Conservation (phyloP, 2,113 vertebrate species). For the Ptilonorhynchus violaceus region DNA sequence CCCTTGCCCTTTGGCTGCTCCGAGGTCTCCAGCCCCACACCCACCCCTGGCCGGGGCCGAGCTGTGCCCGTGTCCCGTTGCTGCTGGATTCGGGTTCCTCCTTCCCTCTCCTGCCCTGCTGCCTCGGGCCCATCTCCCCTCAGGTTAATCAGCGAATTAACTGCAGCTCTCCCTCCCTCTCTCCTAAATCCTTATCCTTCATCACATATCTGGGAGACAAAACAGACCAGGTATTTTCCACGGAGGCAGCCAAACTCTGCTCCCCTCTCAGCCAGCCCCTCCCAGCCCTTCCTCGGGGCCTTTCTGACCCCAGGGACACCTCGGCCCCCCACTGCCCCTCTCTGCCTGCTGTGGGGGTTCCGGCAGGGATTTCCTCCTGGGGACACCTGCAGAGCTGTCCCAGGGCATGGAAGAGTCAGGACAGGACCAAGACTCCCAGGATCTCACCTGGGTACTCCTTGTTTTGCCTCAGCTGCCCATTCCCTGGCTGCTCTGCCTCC, state of each 20-base stretch:
- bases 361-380: background rate
- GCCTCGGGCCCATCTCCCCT: conserved; percentile 19
- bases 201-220: conserved; percentile 55
- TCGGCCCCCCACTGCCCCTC: background rate
- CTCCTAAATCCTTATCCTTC: conserved; percentile 56
- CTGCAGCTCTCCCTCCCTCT: conserved; percentile 25
- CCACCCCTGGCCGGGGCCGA: background rate
- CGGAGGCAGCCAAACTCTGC: conserved; percentile 28
- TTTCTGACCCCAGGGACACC: background rate
- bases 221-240: conserved; percentile 50
- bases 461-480: background rate
- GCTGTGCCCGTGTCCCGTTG: accelerated
- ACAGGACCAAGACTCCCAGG: background rate
- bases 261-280: background rate
- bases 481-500: background rate
- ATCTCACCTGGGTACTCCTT: background rate
- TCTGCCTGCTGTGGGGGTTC: background rate
- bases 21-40: background rate
- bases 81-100: background rate
- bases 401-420: background rate
- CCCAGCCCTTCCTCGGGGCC: background rate
- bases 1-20: background rate
- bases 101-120: conserved; percentile 16
- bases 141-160: conserved; percentile 61
- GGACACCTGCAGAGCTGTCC: background rate